These are phyloP conservation scores for Holcopasites calliopsidis DNA, from an alignment of 1,140 invertebrate species.

Conservation along the genomic window DNA sequence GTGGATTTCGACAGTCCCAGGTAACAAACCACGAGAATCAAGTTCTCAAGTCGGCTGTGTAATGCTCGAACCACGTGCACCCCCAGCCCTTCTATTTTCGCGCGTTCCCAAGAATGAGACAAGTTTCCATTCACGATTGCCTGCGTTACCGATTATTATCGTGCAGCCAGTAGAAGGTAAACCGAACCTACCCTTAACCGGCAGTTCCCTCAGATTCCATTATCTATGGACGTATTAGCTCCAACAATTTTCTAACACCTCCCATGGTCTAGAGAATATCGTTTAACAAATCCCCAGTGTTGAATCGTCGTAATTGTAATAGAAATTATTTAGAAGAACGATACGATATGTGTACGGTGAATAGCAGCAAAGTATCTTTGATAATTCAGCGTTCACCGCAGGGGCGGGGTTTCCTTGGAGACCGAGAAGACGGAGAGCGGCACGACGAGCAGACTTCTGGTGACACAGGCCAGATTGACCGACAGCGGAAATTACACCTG, in stretches of 20 bases:
- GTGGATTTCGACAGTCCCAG: conserved; percentile 93
- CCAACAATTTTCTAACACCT: neutral
- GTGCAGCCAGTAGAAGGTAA: neutral
- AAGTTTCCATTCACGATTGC: conserved; percentile 26
- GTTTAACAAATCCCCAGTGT: neutral
- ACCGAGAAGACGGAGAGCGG: conserved; percentile 94
- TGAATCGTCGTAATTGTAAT: neutral
- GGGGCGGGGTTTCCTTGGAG: conserved; percentile 91
- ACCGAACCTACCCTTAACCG: too few relatives aligned
- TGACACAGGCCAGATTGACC: conserved; percentile 90
- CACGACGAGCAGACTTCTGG: conserved; percentile 92
- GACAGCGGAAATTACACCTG: conserved; percentile 96
- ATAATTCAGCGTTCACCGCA: conserved; percentile 78
- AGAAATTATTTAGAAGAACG: conserved; percentile 41
- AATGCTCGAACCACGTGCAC: neutral
- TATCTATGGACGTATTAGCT: too few relatives aligned
- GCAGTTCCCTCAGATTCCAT: too few relatives aligned
- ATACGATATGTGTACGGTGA: conserved; percentile 39
- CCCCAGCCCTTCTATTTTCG: neutral
- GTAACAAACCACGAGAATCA: conserved; percentile 67
- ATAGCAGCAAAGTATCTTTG: conserved; percentile 70
- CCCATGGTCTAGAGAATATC: neutral
- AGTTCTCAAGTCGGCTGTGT: conserved; percentile 33
- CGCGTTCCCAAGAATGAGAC: neutral
- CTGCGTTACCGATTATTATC: conserved; percentile 20